Conservation (phyloP, 2,113 vertebrate species). For the Sialia sialis region DNA sequence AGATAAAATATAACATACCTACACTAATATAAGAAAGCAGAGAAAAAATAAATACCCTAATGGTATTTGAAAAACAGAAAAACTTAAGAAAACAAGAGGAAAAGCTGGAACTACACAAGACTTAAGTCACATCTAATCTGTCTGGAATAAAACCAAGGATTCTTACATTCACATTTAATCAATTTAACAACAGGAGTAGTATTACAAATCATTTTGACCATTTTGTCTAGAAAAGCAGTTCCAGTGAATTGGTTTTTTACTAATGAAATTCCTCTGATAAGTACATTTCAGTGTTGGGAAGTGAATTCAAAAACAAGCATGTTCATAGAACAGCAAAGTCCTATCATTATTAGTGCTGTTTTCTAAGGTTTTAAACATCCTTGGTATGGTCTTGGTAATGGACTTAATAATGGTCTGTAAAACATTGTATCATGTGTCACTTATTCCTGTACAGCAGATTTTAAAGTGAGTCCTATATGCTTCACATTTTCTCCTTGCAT, state of each 20-base stretch:
- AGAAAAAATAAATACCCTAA: background rate
- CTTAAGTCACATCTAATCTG: background rate
- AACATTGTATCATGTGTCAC: background rate
- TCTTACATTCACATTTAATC: background rate
- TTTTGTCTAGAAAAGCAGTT: background rate
- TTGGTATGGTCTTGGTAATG: background rate
- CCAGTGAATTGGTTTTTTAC: conserved; percentile 9
- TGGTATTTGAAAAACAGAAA: background rate
- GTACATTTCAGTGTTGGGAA: background rate
- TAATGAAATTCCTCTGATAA: conserved; percentile 35
- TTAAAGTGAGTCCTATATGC: background rate
- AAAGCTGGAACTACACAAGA: background rate
- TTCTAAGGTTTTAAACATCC: background rate
- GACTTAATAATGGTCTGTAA: background rate
- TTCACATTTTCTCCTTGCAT: background rate
- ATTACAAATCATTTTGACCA: background rate
- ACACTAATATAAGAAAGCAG: background rate
- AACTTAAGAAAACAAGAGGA: background rate
- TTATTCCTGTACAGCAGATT: background rate
- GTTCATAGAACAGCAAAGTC: background rate
- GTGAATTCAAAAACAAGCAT: background rate
- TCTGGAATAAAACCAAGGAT: background rate
- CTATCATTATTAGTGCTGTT: background rate
- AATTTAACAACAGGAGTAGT: background rate
- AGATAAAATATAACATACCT: background rate